phyloP scores from a whole-genome alignment of 2,797 vertebrate species.

The Pelochelys cantorii region DNA sequence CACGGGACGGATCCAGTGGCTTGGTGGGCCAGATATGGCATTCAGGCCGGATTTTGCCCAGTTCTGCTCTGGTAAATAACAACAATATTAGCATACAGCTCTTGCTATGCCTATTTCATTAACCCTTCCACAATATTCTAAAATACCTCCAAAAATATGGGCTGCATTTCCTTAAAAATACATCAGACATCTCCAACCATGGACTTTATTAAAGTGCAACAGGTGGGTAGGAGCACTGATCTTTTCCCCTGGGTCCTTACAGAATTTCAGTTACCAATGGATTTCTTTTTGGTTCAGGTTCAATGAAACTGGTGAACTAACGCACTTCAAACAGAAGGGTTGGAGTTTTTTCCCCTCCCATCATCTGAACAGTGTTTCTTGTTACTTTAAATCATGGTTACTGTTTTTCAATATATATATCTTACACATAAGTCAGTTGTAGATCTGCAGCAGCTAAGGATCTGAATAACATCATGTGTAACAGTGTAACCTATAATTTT shows the following conservation, averaged over 20 bases:
- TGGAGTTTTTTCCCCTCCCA: conserved; percentile 36
- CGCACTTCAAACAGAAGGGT: conserved; percentile 73
- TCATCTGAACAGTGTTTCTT: conserved; percentile 70
- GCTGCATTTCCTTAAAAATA: conserved; percentile 43
- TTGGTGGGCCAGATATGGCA: no score
- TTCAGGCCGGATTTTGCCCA: no score
- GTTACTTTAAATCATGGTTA: conserved; percentile 78
- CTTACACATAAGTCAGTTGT: conserved; percentile 76
- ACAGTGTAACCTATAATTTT: conserved; percentile 76
- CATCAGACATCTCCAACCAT: conserved; percentile 17
- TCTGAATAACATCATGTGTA: conserved; percentile 69
- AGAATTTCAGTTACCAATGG: conserved; percentile 70
- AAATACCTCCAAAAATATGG: conserved; percentile 62
- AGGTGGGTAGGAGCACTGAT: conserved; percentile 30
- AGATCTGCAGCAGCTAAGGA: conserved; percentile 80
- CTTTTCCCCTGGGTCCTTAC: conserved; percentile 62
- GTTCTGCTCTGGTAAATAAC: conserved; percentile 62
- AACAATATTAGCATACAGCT: conserved; percentile 42
- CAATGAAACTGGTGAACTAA: conserved; percentile 78
- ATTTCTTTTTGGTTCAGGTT: conserved; percentile 71
- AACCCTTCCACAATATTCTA: conserved; percentile 52
- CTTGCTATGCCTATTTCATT: conserved; percentile 55
- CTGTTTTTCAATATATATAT: conserved; percentile 76
- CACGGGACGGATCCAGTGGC: no score
- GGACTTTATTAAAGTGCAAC: conserved; percentile 61